Evolutionary conservation across 1,140 invertebrate species (phyloP).

Genomic region (Anagrus nilaparvatae): DNA sequence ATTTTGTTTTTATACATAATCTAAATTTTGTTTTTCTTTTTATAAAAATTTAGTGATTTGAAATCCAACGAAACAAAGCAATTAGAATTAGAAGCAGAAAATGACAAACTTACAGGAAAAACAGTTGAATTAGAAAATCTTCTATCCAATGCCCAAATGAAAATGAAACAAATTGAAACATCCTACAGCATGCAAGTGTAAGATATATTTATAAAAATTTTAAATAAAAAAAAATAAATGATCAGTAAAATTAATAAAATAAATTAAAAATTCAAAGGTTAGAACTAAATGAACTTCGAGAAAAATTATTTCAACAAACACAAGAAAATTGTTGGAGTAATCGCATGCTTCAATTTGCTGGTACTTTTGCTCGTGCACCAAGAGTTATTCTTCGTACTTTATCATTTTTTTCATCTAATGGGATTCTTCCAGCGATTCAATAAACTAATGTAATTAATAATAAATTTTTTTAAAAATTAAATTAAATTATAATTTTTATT

Average conservation of each 20-base stretch:
- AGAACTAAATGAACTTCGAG: constrained; percentile 28
- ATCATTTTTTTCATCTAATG: constrained; percentile 28
- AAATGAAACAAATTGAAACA: constrained; percentile 23
- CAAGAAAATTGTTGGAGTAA: constrained; percentile 31
- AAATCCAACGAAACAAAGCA: no score
- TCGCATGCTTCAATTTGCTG: constrained; percentile 34
- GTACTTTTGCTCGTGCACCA: constrained; percentile 31
- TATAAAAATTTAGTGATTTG: no score
- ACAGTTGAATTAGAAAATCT: no score
- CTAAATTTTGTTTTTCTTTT: no score
- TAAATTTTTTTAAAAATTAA: no score
- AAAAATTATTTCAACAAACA: constrained; percentile 24
- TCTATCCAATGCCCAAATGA: constrained; percentile 23
- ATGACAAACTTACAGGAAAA: no score
- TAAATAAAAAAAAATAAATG: constrained; percentile 2
- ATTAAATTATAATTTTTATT: no score
- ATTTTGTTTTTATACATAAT: no score
- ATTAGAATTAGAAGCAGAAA: no score
- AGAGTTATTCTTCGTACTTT: constrained; percentile 31
- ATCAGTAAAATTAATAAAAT: not conserved
- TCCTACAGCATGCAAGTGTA: constrained; percentile 28
- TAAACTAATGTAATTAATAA: no score
- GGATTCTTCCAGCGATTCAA: no score
- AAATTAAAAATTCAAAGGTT: no score
- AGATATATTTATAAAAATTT: constrained; percentile 11